Base-by-base conservation (phyloP, 2,888 invertebrate genomes). In the Heliconius sara region DNA sequence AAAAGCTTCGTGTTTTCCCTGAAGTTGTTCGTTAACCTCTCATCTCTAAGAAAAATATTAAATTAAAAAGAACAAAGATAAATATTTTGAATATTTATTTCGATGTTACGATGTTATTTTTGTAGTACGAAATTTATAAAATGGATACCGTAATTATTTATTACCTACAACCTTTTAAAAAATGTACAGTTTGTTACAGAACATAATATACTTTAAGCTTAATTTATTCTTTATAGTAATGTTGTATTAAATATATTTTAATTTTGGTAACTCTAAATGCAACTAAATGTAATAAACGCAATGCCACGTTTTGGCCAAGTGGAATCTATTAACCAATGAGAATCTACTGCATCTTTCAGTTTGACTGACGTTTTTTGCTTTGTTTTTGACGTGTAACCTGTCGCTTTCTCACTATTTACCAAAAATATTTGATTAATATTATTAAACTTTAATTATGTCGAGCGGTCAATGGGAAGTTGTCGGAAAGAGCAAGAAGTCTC, bases 391-490 rank as follows among this genome's bases (percentile, higher is more conserved):
- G 94, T 94, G 93, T 94, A 91, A 91, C 89, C 88, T 91, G 88
- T 89, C 88, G 89, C 91, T 91, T 91, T 91, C 87, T 89, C 88
- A 92, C 71, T 83, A 92, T 92, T 93, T 94, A 93, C 91, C 90
- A 91, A 89, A 90, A 88, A 87, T 88, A 80, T 80, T 80, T 75
- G 27, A 82, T 75, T 88, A 81, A 83, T 83, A 81, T 81, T 75
- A 83, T 80, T 81, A 77, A 74, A 65, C 80, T 81, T 80, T 82
- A 87, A 92, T 83, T 85, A 95, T 95, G 95, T 94, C 95, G 84
- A 93, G 89, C 85, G 96, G 96, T 88, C 96, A 97, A 91, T 97
- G 97, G 97, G 97, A 97, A 96, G 96, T 96, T 85, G 97, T 97
- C 80, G 96, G 96, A 73, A 97, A 96, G 89, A 96, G 95, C 84